Evolutionary conservation across 2,113 vertebrate species (phyloP).

Genomic region (Benthochromis sp.): DNA sequence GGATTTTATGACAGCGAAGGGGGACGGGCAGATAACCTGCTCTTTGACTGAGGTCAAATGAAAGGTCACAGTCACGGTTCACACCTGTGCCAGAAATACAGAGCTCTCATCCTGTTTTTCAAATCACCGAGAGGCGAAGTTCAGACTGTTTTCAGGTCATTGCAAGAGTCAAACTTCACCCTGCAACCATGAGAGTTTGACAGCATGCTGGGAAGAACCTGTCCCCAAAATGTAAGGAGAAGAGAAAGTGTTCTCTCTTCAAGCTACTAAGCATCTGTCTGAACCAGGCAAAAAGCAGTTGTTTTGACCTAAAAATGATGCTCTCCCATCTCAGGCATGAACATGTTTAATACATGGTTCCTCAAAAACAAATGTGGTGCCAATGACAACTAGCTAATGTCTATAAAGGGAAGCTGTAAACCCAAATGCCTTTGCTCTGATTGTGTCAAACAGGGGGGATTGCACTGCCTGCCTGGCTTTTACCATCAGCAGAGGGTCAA

Average conservation of each 20-base stretch:
- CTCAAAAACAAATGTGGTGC: neutral
- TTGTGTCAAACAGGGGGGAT: neutral
- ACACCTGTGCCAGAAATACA: conserved; percentile 16
- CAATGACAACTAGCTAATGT: neutral
- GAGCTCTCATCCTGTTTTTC: neutral
- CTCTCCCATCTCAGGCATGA: accelerated
- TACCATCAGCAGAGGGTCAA: neutral
- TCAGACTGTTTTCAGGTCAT: neutral
- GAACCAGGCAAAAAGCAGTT: neutral
- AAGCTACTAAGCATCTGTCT: neutral
- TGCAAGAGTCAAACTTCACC: neutral
- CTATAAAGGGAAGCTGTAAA: neutral
- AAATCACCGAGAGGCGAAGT: neutral
- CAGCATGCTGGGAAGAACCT: neutral
- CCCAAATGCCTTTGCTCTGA: neutral
- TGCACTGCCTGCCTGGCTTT: too few species aligned
- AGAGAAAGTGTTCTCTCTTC: neutral
- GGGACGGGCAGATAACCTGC: neutral
- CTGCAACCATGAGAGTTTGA: neutral
- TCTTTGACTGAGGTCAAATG: neutral
- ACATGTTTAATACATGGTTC: neutral
- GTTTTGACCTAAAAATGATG: neutral
- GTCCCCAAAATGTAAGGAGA: neutral
- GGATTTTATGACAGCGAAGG: conserved; percentile 9
- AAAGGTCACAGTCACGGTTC: conserved; percentile 14